These are phyloP conservation scores for Rhinoderma darwinii DNA, from an alignment of 2,113 vertebrate species.

Conservation along the genomic window DNA sequence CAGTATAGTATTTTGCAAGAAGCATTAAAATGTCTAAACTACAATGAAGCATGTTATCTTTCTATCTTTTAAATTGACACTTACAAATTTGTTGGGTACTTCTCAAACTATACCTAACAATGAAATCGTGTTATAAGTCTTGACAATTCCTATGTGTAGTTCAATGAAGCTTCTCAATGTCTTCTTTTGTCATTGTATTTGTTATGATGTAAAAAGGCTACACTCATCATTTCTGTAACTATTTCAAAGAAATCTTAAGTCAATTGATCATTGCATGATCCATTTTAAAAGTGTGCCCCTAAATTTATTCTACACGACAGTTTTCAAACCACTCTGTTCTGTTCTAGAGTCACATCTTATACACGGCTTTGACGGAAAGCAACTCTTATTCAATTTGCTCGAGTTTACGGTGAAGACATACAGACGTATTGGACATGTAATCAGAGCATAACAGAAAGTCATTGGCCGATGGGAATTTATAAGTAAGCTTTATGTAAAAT, in stretches of 20 bases:
- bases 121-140: too few relatives aligned
- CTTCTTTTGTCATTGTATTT: background rate
- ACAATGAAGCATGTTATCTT: too few relatives aligned
- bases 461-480: background rate
- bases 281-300: background rate
- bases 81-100: too few relatives aligned
- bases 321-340: background rate
- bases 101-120: too few relatives aligned
- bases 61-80: too few relatives aligned
- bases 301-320: background rate
- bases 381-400: background rate
- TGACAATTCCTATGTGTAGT: background rate
- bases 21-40: too few relatives aligned
- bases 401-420: constrained; percentile 19
- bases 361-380: constrained; percentile 17
- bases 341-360: background rate
- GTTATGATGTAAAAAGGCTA: background rate
- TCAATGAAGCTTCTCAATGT: background rate
- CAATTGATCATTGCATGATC: background rate
- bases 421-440: background rate
- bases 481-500: background rate
- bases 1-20: too few relatives aligned
- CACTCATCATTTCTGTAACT: background rate
- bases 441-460: background rate
- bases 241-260: background rate